phyloP scores from a whole-genome alignment of 2,888 invertebrate genomes.

The Rambutsinella grinnellia region DNA sequence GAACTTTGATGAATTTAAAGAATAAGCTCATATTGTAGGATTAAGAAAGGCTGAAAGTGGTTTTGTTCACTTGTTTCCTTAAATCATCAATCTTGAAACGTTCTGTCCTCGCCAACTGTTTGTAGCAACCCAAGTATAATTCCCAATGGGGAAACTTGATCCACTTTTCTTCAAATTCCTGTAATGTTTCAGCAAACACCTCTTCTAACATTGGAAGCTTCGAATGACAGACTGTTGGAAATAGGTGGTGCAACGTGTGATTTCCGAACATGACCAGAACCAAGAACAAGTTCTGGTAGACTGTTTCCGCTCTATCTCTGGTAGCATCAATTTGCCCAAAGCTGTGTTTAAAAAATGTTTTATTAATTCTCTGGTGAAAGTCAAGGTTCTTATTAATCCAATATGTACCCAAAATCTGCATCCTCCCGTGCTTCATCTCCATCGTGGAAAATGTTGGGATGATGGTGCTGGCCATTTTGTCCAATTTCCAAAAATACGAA shows the following conservation, averaged over 20 bases:
- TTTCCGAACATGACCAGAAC: conserved; percentile 76
- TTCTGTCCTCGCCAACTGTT: conserved; percentile 72
- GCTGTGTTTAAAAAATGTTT: conserved; percentile 67
- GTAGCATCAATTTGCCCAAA: conserved; percentile 81
- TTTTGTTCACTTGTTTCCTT: conserved; percentile 17
- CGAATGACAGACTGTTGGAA: conserved; percentile 85
- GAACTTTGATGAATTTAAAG: neutral
- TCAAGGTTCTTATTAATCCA: no score
- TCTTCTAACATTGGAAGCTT: conserved; percentile 78
- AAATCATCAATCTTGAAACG: conserved; percentile 19
- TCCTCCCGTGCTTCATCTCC: conserved; percentile 65
- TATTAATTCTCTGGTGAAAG: neutral
- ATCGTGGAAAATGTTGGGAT: conserved; percentile 65
- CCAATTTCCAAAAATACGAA: conserved; percentile 74
- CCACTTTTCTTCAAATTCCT: conserved; percentile 75
- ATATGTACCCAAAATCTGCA: conserved; percentile 67
- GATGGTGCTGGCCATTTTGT: conserved; percentile 67
- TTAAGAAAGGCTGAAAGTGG: neutral
- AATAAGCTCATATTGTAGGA: neutral
- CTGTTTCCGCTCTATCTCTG: conserved; percentile 79
- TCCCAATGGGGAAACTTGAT: conserved; percentile 72
- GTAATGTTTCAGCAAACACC: conserved; percentile 75
- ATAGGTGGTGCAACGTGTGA: conserved; percentile 70
- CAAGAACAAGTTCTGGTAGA: conserved; percentile 68
- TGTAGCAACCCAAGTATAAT: conserved; percentile 78